phyloP scores from a whole-genome alignment of 2,797 vertebrate species.

The Micropoecilia bifurca region DNA sequence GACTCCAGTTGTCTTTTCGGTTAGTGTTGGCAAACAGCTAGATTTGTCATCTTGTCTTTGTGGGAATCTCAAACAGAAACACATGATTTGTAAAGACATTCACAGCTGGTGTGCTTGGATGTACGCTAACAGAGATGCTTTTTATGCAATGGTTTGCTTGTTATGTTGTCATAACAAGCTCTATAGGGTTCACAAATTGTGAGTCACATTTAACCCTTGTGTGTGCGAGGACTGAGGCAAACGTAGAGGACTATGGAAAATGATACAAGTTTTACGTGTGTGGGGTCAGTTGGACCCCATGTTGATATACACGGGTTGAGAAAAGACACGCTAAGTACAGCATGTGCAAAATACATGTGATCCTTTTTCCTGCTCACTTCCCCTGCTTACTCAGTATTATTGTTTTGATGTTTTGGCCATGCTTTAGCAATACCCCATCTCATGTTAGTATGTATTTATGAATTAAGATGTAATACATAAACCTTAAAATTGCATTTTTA shows the following conservation, averaged over 20 bases:
- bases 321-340: slow-evolving; percentile 35
- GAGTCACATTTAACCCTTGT: slow-evolving; percentile 48
- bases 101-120: slow-evolving; percentile 48
- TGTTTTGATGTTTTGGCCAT: slow-evolving; percentile 8
- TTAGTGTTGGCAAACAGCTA: slow-evolving; percentile 28
- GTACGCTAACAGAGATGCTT: slow-evolving; percentile 27
- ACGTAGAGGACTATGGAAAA: no score
- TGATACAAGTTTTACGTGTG: no score
- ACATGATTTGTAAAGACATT: slow-evolving; percentile 47
- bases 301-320: neutral
- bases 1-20: slow-evolving; percentile 27
- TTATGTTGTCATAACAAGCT: slow-evolving; percentile 31
- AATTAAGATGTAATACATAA: neutral
- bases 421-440: neutral
- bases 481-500: neutral
- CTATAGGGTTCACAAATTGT: slow-evolving; percentile 16
- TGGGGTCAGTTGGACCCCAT: no score
- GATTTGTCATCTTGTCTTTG: slow-evolving; percentile 19
- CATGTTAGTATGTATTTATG: neutral
- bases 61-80: slow-evolving; percentile 19
- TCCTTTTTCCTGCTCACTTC: slow-evolving; percentile 13
- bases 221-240: no score
- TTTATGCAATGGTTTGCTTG: slow-evolving; percentile 47
- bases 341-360: slow-evolving; percentile 40
- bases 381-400: slow-evolving; percentile 44